Evolutionary conservation across 2,113 vertebrate species (phyloP).

Genomic region (Hippopotamus amphibius): DNA sequence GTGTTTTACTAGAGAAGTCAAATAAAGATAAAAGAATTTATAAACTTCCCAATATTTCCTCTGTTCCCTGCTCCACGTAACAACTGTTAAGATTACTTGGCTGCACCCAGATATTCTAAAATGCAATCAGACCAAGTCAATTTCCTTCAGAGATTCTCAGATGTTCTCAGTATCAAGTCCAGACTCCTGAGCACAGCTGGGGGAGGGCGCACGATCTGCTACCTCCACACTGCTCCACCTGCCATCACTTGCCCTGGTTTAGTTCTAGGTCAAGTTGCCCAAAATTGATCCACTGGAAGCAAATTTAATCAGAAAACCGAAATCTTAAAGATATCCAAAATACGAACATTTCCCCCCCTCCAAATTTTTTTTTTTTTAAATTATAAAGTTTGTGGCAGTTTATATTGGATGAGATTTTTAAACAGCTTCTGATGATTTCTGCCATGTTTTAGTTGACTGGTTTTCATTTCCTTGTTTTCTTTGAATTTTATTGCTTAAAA

Average conservation of each 20-base stretch:
- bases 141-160: neutral
- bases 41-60: neutral
- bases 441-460: neutral
- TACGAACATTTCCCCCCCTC: neutral
- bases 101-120: conserved; percentile 9
- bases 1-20: neutral
- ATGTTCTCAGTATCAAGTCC: neutral
- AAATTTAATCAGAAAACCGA: conserved; percentile 1
- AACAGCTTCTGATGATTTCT: neutral
- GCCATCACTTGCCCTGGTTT: neutral
- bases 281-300: neutral
- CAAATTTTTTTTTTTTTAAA: neutral
- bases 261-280: neutral
- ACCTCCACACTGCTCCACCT: neutral
- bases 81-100: neutral
- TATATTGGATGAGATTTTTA: neutral
- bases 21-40: neutral
- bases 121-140: neutral
- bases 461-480: conserved; percentile 15
- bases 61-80: neutral
- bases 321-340: neutral
- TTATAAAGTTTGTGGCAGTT: neutral
- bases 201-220: no score
- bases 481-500: neutral
- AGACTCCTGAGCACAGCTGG: neutral